These are phyloP conservation scores for Micronycteris hirsuta DNA, from an alignment of 2,113 vertebrate species.

Conservation along the genomic window DNA sequence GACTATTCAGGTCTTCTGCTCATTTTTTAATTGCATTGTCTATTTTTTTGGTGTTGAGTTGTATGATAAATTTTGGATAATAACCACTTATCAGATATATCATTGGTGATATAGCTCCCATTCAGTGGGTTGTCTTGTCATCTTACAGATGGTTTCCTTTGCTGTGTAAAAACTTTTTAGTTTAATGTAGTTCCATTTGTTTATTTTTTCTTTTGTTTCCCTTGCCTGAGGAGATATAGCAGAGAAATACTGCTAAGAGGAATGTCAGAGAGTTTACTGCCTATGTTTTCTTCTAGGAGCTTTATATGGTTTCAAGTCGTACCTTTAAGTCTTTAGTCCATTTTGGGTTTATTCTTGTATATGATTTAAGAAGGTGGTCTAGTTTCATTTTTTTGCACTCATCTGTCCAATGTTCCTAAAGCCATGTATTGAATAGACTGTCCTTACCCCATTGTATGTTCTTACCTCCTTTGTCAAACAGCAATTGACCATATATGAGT, in stretches of 20 bases:
- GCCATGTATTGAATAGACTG: not conserved
- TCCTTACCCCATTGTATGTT: not conserved
- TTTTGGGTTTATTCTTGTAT: not conserved
- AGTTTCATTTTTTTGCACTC: not conserved
- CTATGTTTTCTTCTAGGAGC: not conserved
- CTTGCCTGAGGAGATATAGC: not conserved
- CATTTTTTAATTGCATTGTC: not conserved
- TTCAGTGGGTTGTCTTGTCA: not conserved
- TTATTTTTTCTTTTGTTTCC: not conserved
- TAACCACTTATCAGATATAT: not conserved
- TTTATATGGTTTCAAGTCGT: not conserved
- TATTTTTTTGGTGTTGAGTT: not conserved
- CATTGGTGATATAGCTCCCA: not conserved
- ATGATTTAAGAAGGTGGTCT: not conserved
- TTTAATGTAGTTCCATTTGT: not conserved
- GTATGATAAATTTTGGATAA: not conserved
- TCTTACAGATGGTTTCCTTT: not conserved
- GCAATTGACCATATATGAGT: not conserved
- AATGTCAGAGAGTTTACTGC: not conserved
- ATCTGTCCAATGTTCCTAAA: not conserved
- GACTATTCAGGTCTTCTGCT: not conserved
- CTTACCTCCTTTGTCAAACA: not conserved
- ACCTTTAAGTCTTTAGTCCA: not conserved
- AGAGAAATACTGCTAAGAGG: not conserved
- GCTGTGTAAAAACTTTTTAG: not conserved